Evolutionary conservation across 2,888 invertebrate species (phyloP), one percentile per base, ranked within the genome.

Genomic region (Calameuta pallipes): DNA sequence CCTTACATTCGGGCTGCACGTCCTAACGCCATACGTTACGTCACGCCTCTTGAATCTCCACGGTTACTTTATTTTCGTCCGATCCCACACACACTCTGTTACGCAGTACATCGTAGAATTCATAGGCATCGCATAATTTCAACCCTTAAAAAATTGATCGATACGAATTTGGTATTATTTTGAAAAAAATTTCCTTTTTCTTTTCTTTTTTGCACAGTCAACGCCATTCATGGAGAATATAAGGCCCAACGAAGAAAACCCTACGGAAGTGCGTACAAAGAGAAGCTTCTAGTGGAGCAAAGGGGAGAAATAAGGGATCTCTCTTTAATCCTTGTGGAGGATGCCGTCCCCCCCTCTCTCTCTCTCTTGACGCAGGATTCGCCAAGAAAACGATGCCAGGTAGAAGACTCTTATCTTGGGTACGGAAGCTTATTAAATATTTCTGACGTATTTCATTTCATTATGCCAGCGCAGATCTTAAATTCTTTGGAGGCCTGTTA

Each of bases 391-490:
- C 78, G 78, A 84, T 82, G 80, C 79, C 81, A 79, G 70, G 76
- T 75, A 80, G 79, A 76, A 30, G 77, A 71, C 69, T 76, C 79
- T 80, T 80, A 79, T 80, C 82, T 83, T 80, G 80, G 83, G 83
- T 78, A 83, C 85, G 87, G 83, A 87, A 89, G 87, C 88, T 89
- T 90, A 89, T 90, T 89, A 89, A 90, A 89, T 90, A 89, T 89
- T 89, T 89, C 87, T 85, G 83, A 85, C 87, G 85, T 86, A 88
- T 88, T 87, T 88, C 86, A 87, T 90, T 88, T 89, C 87, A 88
- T 89, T 87, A 88, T 85, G 81, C 81, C 82, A 75, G 82, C 81
- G 80, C 81, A 76, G 79, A 76, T 82, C 85, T 84, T 75, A 80
- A 85, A 86, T 87, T 87, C 87, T 85, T 87, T 80, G 80, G 78